Evolutionary conservation across 2,113 vertebrate genomes (phyloP).

Genomic region (Thinocorus orbignyianus): DNA sequence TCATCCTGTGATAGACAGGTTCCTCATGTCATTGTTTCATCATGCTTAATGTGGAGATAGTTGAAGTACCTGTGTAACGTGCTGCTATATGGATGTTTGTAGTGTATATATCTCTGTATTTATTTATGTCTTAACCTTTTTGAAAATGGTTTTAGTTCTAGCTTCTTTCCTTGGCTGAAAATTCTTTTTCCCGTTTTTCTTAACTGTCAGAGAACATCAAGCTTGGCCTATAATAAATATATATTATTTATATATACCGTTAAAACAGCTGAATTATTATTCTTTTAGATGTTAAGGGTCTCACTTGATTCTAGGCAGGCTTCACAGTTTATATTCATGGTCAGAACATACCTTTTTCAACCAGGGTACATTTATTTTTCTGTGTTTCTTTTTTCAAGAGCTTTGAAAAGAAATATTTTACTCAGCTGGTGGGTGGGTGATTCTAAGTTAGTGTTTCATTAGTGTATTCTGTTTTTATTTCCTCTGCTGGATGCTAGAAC

Average conservation of each 20-base stretch:
- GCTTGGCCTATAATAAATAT: not conserved
- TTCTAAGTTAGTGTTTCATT: slow-evolving; percentile 54
- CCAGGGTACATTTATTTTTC: not conserved
- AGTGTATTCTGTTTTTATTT: slow-evolving; percentile 3
- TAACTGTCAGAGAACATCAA: not conserved
- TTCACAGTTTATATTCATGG: slow-evolving; percentile 15
- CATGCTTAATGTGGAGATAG: not conserved
- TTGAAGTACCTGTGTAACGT: not conserved
- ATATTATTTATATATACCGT: not conserved
- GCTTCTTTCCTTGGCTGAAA: not conserved
- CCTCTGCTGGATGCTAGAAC: slow-evolving; percentile 25
- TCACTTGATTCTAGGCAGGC: not conserved
- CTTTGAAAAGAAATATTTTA: not conserved
- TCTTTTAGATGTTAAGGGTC: slow-evolving; percentile 3
- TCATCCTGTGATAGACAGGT: not conserved
- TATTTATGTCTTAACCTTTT: not conserved
- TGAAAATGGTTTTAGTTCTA: not conserved
- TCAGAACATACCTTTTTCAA: slow-evolving; percentile 6
- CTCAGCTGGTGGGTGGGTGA: not conserved
- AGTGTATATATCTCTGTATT: not conserved
- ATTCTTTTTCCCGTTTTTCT: not conserved
- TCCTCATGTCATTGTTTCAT: not conserved
- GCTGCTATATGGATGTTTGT: not conserved
- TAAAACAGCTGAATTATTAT: not conserved
- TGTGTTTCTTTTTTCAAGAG: not conserved